Evolutionary conservation across 2,888 invertebrate species (phyloP).

Genomic region (Drosophila anceps): DNA sequence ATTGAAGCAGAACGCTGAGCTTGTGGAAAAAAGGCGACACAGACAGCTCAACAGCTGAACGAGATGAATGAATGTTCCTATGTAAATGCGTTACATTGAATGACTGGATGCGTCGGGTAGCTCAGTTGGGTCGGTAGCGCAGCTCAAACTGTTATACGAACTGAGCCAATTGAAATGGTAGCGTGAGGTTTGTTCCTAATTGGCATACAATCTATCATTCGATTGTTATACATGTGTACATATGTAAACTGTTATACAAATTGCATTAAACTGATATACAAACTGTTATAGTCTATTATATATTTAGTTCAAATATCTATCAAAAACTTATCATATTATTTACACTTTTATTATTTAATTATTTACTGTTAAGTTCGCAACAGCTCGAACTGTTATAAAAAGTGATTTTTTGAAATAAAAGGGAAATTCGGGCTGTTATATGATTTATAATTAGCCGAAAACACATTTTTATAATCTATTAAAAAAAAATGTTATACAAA

Average conservation of each 20-base stretch:
- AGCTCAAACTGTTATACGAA: conserved; percentile 11
- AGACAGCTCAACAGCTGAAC: conserved; percentile 47
- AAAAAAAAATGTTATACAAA: too few species aligned
- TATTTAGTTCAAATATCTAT: neutral
- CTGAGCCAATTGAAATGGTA: neutral
- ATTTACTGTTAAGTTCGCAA: too few species aligned
- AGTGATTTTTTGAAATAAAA: neutral
- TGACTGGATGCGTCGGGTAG: neutral
- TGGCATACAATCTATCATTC: too few species aligned
- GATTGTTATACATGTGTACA: neutral
- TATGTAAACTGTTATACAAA: conserved; percentile 6
- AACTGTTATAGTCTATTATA: neutral
- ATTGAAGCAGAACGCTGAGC: conserved; percentile 79
- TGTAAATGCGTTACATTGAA: conserved; percentile 59
- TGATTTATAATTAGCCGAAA: neutral
- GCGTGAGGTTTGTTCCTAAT: too few species aligned
- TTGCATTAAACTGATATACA: neutral
- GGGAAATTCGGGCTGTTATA: too few species aligned
- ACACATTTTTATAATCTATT: too few species aligned
- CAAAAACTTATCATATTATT: neutral
- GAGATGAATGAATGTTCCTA: conserved; percentile 49
- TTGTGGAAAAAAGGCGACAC: conserved; percentile 63
- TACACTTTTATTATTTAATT: neutral
- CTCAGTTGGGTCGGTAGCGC: neutral
- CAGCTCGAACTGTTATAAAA: conserved; percentile 9